Evolutionary conservation across 1,140 invertebrate genomes (phyloP).

Genomic region (Oppia nitens): DNA sequence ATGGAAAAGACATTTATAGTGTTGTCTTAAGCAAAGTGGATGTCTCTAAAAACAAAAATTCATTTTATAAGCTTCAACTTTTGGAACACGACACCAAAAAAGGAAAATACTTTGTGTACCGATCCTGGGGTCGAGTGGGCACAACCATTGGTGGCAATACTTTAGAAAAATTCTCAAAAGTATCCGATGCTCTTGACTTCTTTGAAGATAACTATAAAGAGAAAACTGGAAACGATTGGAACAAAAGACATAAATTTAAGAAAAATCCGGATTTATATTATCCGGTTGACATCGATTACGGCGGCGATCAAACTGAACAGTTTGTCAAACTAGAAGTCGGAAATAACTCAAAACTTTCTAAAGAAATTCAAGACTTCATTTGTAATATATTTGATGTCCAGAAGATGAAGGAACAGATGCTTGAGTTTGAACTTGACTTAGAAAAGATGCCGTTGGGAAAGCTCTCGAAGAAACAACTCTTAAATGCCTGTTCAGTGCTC

Average conservation of each 20-base stretch:
- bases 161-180: conserved; percentile 38
- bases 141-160: conserved; percentile 74
- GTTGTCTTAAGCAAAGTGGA: conserved; percentile 67
- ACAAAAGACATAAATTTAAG: conserved; percentile 44
- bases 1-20: conserved; percentile 43
- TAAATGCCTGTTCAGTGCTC: conserved; percentile 62
- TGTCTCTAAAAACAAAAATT: conserved; percentile 69
- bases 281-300: conserved; percentile 77
- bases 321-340: conserved; percentile 15
- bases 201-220: conserved; percentile 59
- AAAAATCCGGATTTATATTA: conserved; percentile 68
- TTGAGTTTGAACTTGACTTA: conserved; percentile 88
- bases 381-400: conserved; percentile 77
- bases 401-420: conserved; percentile 73
- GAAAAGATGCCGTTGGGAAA: conserved; percentile 97
- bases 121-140: conserved; percentile 87
- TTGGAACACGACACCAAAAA: conserved; percentile 46
- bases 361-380: conserved; percentile 64
- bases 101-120: conserved; percentile 55
- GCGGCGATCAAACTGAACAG: conserved; percentile 7
- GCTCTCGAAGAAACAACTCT: conserved; percentile 75
- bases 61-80: conserved; percentile 86
- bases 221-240: conserved; percentile 69
- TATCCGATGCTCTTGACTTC: conserved; percentile 40
- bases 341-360: conserved; percentile 46